phyloP scores from a whole-genome alignment of 2,113 vertebrate species.

The Vanacampus margaritifer region DNA sequence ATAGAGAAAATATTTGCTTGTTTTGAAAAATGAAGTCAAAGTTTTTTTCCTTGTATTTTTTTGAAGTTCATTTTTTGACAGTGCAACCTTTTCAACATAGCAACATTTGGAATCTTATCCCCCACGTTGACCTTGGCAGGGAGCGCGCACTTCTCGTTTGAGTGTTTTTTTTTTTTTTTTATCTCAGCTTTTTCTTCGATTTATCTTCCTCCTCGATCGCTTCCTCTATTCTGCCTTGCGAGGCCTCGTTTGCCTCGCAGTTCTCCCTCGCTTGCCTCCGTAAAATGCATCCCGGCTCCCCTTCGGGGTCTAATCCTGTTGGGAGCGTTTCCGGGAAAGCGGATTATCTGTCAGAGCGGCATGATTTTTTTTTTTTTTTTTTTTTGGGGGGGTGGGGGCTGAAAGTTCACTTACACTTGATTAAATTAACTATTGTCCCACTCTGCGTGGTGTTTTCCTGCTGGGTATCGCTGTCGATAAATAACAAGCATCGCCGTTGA shows the following conservation, averaged over 20 bases:
- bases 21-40: no score
- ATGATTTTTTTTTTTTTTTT: conserved; percentile 56
- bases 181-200: background rate
- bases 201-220: background rate
- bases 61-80: background rate
- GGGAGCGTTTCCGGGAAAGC: conserved; percentile 71
- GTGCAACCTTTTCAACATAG: no score
- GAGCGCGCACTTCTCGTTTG: background rate
- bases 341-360: conserved; percentile 68
- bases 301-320: conserved; percentile 70
- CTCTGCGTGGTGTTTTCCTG: conserved; percentile 42
- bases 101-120: background rate
- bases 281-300: conserved; percentile 58
- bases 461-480: conserved; percentile 61
- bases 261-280: conserved; percentile 13
- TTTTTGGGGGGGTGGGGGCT: conserved; percentile 9
- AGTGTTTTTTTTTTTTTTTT: conserved; percentile 6
- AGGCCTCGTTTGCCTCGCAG: conserved; percentile 2
- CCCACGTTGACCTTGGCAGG: background rate
- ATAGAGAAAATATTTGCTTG: no score
- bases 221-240: background rate
- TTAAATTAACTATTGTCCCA: conserved; percentile 74
- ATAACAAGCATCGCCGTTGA: conserved; percentile 40
- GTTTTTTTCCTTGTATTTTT: no score
- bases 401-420: conserved; percentile 74